Percentiles rank a stretch among this genome's conserved stretches.
Evolutionary conservation across 2,888 invertebrate species (phyloP).

Genomic region (Tolmerus cingulatus): DNA sequence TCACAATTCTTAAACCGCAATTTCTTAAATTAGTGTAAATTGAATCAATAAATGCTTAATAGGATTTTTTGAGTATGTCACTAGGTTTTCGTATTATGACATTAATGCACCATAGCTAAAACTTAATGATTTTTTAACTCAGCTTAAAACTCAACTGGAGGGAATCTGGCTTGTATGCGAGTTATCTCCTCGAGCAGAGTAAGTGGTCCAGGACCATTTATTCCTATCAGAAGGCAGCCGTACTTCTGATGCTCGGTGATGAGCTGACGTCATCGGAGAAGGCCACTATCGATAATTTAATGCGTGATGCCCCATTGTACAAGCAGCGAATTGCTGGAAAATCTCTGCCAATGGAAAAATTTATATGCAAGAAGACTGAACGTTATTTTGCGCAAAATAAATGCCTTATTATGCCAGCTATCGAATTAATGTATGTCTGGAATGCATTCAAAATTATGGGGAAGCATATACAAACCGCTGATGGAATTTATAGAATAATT

Average conservation of each 20-base stretch:
- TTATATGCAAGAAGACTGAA: slow-evolving; percentile 85
- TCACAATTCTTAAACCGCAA: too few species aligned
- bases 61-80: too few species aligned
- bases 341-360: slow-evolving; percentile 96
- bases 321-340: slow-evolving; percentile 95
- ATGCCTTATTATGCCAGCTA: slow-evolving; percentile 78
- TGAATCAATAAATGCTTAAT: too few species aligned
- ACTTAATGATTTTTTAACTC: not conserved
- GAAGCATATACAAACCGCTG: slow-evolving; percentile 71
- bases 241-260: slow-evolving; percentile 70
- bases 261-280: slow-evolving; percentile 65
- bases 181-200: slow-evolving; percentile 76
- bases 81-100: too few species aligned
- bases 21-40: too few species aligned
- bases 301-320: slow-evolving; percentile 78
- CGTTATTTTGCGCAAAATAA: slow-evolving; percentile 80
- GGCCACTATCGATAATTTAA: slow-evolving; percentile 69
- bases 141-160: slow-evolving; percentile 78
- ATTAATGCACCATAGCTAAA: too few species aligned
- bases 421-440: slow-evolving; percentile 92
- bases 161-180: slow-evolving; percentile 76
- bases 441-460: slow-evolving; percentile 87
- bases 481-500: slow-evolving; percentile 71
- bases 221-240: slow-evolving; percentile 86
- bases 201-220: slow-evolving; percentile 94